Evolutionary conservation across 1,140 invertebrate species (phyloP).

Genomic region (Aricia agestis): DNA sequence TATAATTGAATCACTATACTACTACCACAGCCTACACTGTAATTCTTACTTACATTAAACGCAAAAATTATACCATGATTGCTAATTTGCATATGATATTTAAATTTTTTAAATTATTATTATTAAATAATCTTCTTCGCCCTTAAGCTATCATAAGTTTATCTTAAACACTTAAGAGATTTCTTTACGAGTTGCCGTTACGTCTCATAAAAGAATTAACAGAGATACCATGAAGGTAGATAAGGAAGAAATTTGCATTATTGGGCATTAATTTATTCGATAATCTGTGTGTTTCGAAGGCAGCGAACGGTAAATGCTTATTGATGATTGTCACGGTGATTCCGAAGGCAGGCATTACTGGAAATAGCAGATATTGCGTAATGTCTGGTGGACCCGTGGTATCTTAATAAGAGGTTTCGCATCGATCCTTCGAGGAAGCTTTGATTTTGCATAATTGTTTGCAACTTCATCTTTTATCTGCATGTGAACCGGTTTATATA

Average conservation of each 20-base stretch:
- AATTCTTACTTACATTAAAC: no score
- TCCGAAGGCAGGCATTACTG: conserved; percentile 46
- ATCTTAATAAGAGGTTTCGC: conserved; percentile 70
- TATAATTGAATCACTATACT: no score
- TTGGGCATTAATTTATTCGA: conserved; percentile 30
- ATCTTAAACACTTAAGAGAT: conserved; percentile 1
- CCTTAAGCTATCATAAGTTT: conserved; percentile 1
- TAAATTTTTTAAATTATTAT: background rate
- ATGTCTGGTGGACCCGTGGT: conserved; percentile 63
- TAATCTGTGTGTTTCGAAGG: conserved; percentile 44
- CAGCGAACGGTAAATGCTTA: conserved; percentile 48
- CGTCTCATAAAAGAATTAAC: background rate
- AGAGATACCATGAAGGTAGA: background rate
- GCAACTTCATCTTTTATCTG: background rate
- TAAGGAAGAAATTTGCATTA: background rate
- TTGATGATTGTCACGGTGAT: conserved; percentile 64
- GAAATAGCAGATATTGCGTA: conserved; percentile 53
- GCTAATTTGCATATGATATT: background rate
- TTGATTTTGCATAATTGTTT: conserved; percentile 42
- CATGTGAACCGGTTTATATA: background rate
- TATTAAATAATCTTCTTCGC: background rate
- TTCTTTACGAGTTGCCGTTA: background rate
- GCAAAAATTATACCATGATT: no score
- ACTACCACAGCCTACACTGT: no score
- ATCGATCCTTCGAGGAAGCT: conserved; percentile 50